phyloP scores from a whole-genome alignment of 2,888 invertebrate genomes.

The Campopleginae sp. region DNA sequence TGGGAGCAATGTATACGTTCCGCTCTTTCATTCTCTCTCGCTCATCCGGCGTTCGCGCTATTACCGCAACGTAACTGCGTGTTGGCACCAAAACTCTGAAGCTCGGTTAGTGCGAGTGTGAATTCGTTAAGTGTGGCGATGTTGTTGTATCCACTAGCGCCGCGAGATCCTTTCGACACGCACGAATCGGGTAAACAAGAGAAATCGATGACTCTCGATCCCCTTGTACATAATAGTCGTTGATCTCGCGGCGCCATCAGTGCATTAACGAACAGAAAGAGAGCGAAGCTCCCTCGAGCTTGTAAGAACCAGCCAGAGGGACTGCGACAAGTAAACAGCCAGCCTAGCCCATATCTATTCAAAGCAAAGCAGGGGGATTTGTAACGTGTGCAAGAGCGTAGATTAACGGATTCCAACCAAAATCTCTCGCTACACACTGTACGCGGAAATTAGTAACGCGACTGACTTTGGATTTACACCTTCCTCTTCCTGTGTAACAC shows the following conservation, averaged over 20 bases:
- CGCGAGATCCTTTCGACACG: conserved; percentile 28
- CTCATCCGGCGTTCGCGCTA: conserved; percentile 1
- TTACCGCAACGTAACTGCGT: conserved; percentile 15
- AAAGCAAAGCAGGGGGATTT: conserved; percentile 31
- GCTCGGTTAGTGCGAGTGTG: conserved; percentile 43
- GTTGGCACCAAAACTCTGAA: conserved; percentile 41
- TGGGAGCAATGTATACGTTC: conserved; percentile 55
- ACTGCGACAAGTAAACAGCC: not conserved
- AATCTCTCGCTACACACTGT: conserved; percentile 20
- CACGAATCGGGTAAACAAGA: conserved; percentile 53
- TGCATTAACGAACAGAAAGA: conserved; percentile 29
- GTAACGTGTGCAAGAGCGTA: conserved; percentile 36
- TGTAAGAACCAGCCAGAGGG: conserved; percentile 6
- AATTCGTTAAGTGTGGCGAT: conserved; percentile 35
- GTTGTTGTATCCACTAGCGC: conserved; percentile 25
- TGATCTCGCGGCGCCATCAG: conserved; percentile 44
- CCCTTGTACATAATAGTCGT: conserved; percentile 53
- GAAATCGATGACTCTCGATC: conserved; percentile 60
- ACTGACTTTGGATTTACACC: conserved; percentile 5
- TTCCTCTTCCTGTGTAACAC: conserved; percentile 31
- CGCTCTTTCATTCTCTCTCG: not conserved
- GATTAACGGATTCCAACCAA: conserved; percentile 42
- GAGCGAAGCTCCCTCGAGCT: conserved; percentile 9
- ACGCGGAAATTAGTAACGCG: conserved; percentile 35
- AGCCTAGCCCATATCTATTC: not conserved